Conservation (phyloP, 2,797 vertebrate genomes). For the Acanthornis magna region DNA sequence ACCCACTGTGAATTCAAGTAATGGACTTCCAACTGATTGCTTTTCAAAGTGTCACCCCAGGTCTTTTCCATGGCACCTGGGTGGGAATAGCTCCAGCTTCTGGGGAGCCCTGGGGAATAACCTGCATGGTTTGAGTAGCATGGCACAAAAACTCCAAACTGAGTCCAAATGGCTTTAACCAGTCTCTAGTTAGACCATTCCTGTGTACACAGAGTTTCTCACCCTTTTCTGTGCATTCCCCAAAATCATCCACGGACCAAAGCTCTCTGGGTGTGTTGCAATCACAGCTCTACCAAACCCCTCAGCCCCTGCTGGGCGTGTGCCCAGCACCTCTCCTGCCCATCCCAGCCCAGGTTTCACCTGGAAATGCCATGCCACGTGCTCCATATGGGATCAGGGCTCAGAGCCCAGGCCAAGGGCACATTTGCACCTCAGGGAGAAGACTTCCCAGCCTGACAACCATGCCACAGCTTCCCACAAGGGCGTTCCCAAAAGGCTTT, state of each 20-base stretch:
- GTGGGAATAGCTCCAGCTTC: not conserved
- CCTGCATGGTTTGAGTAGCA: not conserved
- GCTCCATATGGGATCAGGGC: accelerated
- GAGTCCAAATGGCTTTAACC: not conserved
- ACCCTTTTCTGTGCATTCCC: not conserved
- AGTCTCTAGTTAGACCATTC: not conserved
- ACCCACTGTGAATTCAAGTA: not conserved
- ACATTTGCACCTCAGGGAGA: accelerated
- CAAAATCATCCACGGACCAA: accelerated
- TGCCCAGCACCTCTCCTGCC: not conserved
- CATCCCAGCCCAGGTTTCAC: not conserved
- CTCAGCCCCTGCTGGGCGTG: accelerated
- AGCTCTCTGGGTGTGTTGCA: accelerated
- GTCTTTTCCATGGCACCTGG: not conserved
- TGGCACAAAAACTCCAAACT: not conserved
- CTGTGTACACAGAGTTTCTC: accelerated
- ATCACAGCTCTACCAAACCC: accelerated
- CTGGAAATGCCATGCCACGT: accelerated
- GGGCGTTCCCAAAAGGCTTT: not conserved
- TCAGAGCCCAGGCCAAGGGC: not conserved
- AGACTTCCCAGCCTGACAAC: not conserved
- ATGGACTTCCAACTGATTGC: not conserved
- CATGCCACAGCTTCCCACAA: not conserved
- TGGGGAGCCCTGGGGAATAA: not conserved
- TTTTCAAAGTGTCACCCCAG: not conserved